Evolutionary conservation across 2,113 vertebrate genomes (phyloP), one percentile per base, ranked within the genome.

Genomic region (Elanus axillaris): DNA sequence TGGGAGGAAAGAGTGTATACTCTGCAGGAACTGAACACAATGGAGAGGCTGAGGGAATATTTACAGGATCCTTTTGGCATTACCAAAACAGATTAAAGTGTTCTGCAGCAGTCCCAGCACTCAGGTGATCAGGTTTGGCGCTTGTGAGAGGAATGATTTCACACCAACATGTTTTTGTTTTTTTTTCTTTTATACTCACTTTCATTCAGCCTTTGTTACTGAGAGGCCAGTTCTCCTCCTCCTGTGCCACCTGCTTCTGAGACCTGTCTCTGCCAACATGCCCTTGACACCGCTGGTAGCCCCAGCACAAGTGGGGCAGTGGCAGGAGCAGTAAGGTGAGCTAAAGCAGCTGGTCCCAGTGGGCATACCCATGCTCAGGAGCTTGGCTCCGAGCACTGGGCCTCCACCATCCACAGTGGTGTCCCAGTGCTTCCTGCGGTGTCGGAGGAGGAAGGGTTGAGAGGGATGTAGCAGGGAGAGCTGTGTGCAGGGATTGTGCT

Each of bases 81-180:
- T 40, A n/a, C 50, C 40, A 62, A 27, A 71, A 20, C 16, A 52
- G 26, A 55, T 50, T n/a, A 13, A 73, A 69, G 32, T 52, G 11
- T 84, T 73, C 29, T 75, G 42, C 32, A 92, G 60, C 31, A 81
- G 64, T 77, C n/a, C 32, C 77, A 71, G 52, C 12, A 48, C 25
- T 47, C 0, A 0, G 11, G 32, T 63, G 38, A 27, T 59, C 53
- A 17, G 32, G 25, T 72, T 72, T 83, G 56, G 18, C 56, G 63
- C 32, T 87, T n/a, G 42, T 40, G 45, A 40, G 29, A 43, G 55
- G 75, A 69, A 66, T 36, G 34, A 58, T 56, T 93, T 55, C 48
- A 43, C 14, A 23, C 9, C 18, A 20, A 4, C 0, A 0, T 9
- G 20, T n/a, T n/a, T n/a, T n/a, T 18, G 3, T 7, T 19, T 36